Evolutionary conservation across 2,797 vertebrate genomes (phyloP), one percentile per base, ranked within the genome.

Genomic region (Acrossocheilus fasciatus): DNA sequence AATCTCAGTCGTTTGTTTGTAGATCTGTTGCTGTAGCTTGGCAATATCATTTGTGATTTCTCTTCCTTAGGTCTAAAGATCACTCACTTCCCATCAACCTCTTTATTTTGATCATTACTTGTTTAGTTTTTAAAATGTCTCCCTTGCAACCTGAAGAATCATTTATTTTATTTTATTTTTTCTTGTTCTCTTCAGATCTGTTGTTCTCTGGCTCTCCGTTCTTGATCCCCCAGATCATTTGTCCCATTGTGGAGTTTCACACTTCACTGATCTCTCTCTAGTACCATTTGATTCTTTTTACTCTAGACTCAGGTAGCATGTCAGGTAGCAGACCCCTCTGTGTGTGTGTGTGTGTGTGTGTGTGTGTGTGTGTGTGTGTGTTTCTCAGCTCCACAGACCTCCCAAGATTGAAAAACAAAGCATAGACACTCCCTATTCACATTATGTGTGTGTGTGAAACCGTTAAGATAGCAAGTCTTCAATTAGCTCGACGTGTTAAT

Each of bases 401-500:
- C 87, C 87, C 89, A 88, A 80, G 84, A 82, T 57, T 59, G 74
- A 91, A 87, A 88, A 89, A 82, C 74, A 54, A 85, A 70, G 34
- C 52, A 57, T 59, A 79, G 36, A 77, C 74, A 26, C 77, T 83
- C 87, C 66, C 70, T 85, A 81, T 76, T 74, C 62, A 66, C 57
- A 43, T 70, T 45, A 15, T 66, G 78, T 73, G 47, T 85, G 47
- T 85, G 83, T 78, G 75, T 54, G 12, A 75, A 69, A 64, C 77
- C 73, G 30, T 92, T 91, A 88, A 91, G 87, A 93, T 91, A 91
- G 87, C 83, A 87, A 90, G 87, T 88, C 86, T 92, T 94, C 91
- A 94, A 93, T 94, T 94, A 95, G 90, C 92, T 81, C 39, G 57
- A 68, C 85, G 64, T 80, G 66, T 86, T 90, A 90, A 89, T 87